These are phyloP conservation scores for Dallia pectoralis DNA, from an alignment of 2,797 vertebrate species.

Conservation along the genomic window DNA sequence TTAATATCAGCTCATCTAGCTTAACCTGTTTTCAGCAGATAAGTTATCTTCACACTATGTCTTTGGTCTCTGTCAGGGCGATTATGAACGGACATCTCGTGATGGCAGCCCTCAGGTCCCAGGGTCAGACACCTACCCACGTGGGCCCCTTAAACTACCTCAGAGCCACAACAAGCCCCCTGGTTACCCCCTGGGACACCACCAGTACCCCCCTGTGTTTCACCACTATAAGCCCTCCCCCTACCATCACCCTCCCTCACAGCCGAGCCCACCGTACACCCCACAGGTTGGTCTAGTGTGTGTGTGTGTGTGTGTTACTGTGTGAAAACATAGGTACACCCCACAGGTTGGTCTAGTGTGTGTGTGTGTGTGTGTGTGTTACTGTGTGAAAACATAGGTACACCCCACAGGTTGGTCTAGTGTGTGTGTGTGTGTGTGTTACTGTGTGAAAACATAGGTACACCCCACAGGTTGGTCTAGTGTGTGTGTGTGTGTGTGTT, in stretches of 20 bases:
- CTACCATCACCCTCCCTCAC: conserved; percentile 85
- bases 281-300: conserved; percentile 64
- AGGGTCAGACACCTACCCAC: conserved; percentile 87
- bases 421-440: neutral
- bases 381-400: conserved; percentile 54
- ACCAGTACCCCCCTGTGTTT: conserved; percentile 87
- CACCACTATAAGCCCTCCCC: conserved; percentile 90
- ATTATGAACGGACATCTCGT: conserved; percentile 87
- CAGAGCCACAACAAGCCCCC: conserved; percentile 87
- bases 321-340: neutral
- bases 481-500: neutral
- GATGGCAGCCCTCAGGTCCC: conserved; percentile 85
- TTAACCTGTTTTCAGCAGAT: neutral
- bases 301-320: neutral
- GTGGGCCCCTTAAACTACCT: conserved; percentile 93
- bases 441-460: conserved; percentile 54
- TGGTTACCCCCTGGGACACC: conserved; percentile 80
- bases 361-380: conserved; percentile 1
- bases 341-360: conserved; percentile 56
- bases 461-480: conserved; percentile 73
- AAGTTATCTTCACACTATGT: neutral
- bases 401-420: conserved; percentile 73
- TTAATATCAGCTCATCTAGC: neutral
- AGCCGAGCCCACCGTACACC: conserved; percentile 89
- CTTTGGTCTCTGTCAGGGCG: conserved; percentile 73